Conservation (phyloP, 2,888 invertebrate species). For the Andrena dorsata region DNA sequence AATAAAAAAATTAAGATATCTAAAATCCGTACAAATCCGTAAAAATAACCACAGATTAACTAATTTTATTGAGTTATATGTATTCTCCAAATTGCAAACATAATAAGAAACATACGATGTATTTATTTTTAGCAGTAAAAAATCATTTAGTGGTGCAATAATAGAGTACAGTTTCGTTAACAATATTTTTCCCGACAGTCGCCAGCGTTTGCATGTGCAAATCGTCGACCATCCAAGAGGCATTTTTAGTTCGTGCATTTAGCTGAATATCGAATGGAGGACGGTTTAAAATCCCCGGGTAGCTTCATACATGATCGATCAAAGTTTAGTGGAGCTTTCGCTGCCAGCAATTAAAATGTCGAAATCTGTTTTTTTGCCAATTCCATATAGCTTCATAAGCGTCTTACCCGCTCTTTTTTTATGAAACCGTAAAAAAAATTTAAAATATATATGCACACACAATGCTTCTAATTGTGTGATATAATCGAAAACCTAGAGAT, state of each 20-base stretch:
- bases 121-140: too few species aligned
- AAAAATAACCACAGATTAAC: too few species aligned
- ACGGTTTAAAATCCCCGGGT: slow-evolving; percentile 22
- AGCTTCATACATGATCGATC: slow-evolving; percentile 29
- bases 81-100: too few species aligned
- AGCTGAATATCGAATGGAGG: slow-evolving; percentile 11
- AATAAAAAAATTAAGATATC: too few species aligned
- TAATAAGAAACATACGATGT: too few species aligned
- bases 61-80: too few species aligned
- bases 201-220: not conserved
- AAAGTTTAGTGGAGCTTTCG: slow-evolving; percentile 15
- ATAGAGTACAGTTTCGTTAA: not conserved
- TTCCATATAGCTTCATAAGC: not conserved
- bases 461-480: not conserved
- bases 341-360: not conserved
- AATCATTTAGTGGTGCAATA: too few species aligned
- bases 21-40: too few species aligned
- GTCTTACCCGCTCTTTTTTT: not conserved
- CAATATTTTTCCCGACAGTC: not conserved
- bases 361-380: slow-evolving; percentile 1
- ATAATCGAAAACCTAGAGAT: too few species aligned
- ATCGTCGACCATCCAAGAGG: not conserved
- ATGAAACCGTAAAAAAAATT: not conserved
- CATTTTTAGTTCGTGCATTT: slow-evolving; percentile 25
- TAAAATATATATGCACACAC: not conserved